Conservation (phyloP, 2,113 vertebrate genomes). For the Lophochroa leadbeateri region DNA sequence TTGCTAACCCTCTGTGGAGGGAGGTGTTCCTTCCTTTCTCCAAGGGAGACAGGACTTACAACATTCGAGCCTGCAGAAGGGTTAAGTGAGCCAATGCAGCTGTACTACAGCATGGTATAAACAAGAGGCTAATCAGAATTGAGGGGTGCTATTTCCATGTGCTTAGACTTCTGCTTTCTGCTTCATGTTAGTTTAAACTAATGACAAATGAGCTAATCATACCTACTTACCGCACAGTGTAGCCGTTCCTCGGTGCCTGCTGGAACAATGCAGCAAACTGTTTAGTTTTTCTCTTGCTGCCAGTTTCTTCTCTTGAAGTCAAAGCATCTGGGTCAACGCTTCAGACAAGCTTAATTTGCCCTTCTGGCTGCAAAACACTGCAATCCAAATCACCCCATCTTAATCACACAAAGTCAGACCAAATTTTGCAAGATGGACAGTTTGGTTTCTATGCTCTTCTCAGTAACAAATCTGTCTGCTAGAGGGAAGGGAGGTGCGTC, state of each 20-base stretch:
- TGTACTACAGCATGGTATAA: neutral
- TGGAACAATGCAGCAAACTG: neutral
- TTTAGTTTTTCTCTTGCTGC: neutral
- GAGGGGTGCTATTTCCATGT: neutral
- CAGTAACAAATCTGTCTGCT: neutral
- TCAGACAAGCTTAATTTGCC: neutral
- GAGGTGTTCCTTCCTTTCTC: conserved; percentile 51
- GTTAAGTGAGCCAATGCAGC: neutral
- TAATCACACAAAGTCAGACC: neutral
- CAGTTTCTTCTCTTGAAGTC: neutral
- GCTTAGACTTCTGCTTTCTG: conserved; percentile 28
- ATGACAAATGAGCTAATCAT: neutral
- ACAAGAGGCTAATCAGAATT: neutral
- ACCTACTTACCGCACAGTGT: neutral
- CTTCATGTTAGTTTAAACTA: neutral
- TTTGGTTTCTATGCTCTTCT: neutral
- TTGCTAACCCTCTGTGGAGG: neutral
- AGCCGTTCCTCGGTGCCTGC: neutral
- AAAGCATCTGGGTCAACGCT: neutral
- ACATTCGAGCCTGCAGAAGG: neutral
- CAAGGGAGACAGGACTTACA: neutral
- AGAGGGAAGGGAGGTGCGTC: neutral
- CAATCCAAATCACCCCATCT: neutral
- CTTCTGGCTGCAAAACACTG: neutral
- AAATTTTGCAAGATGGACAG: neutral